A percentile compares a stretch with the other conserved stretches of the same genome.
Evolutionary conservation across 2,797 vertebrate genomes (phyloP).

Genomic region (Crax fasciolata): DNA sequence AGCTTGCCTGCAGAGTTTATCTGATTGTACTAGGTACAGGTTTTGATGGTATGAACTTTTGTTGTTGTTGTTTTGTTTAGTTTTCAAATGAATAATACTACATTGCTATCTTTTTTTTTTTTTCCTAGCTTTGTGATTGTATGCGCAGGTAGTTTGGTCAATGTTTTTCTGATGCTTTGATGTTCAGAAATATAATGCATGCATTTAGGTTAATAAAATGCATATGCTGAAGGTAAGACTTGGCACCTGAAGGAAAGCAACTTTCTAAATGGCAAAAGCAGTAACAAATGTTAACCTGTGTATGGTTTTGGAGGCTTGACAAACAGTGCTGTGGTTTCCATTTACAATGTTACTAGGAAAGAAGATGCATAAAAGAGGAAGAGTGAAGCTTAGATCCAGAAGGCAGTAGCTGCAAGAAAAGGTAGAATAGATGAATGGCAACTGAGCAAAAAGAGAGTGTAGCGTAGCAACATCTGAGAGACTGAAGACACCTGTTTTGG

Average conservation of each 20-base stretch:
- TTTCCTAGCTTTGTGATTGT: neutral
- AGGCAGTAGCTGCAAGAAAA: neutral
- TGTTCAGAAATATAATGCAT: neutral
- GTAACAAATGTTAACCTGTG: neutral
- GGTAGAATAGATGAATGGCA: neutral
- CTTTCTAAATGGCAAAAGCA: neutral
- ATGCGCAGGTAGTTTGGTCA: neutral
- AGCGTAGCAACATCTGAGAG: neutral
- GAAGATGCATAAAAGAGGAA: neutral
- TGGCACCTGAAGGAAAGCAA: neutral
- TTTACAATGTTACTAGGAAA: neutral
- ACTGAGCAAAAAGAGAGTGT: neutral
- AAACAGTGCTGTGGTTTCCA: neutral
- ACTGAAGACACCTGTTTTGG: neutral
- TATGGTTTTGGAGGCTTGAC: neutral
- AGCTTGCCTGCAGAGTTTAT: neutral
- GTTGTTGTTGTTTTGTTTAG: neutral
- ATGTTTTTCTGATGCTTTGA: neutral
- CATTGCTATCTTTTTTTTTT: neutral
- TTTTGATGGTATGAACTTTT: neutral
- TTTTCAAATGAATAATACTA: neutral
- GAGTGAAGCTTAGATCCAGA: neutral
- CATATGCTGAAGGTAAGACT: neutral
- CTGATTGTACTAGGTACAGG: neutral
- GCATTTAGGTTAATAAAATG: neutral